phyloP scores from a whole-genome alignment of 1,140 invertebrate species.

The Meteorus sp. region DNA sequence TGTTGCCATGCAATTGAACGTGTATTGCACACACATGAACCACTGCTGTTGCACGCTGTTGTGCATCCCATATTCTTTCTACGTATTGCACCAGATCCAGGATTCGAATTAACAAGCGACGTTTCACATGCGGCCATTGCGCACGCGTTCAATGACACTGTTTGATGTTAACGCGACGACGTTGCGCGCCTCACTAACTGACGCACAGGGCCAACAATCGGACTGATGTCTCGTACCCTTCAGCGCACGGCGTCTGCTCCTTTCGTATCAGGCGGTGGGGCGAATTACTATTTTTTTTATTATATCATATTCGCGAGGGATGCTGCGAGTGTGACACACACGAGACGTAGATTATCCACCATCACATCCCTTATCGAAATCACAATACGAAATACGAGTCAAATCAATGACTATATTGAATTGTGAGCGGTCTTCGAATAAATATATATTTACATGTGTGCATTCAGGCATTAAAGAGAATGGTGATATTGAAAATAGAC shows the following conservation, averaged over 20 bases:
- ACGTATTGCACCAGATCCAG: constrained; percentile 21
- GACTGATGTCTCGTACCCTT: neutral
- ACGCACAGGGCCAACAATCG: neutral
- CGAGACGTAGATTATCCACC: too few species aligned
- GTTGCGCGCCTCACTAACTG: constrained; percentile 25
- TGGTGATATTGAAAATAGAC: too few species aligned
- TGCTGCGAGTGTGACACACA: too few species aligned
- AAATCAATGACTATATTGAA: too few species aligned
- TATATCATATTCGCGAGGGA: neutral
- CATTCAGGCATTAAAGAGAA: too few species aligned
- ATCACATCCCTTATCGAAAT: too few species aligned
- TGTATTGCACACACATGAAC: neutral
- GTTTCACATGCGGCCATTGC: constrained; percentile 29
- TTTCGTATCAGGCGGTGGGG: constrained; percentile 3
- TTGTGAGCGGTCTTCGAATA: too few species aligned
- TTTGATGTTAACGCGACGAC: constrained; percentile 20
- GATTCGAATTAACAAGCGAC: constrained; percentile 9
- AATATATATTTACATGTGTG: too few species aligned
- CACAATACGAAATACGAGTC: too few species aligned
- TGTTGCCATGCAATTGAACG: constrained; percentile 47
- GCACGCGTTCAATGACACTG: neutral
- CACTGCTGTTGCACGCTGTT: neutral
- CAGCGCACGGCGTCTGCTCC: constrained; percentile 15
- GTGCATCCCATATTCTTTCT: constrained; percentile 17
- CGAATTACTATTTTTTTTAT: too few species aligned